Percentiles rank a stretch among this genome's conserved stretches.
These are phyloP conservation scores for Agriopis marginaria DNA, from an alignment of 2,888 invertebrate species.

Conservation along the genomic window DNA sequence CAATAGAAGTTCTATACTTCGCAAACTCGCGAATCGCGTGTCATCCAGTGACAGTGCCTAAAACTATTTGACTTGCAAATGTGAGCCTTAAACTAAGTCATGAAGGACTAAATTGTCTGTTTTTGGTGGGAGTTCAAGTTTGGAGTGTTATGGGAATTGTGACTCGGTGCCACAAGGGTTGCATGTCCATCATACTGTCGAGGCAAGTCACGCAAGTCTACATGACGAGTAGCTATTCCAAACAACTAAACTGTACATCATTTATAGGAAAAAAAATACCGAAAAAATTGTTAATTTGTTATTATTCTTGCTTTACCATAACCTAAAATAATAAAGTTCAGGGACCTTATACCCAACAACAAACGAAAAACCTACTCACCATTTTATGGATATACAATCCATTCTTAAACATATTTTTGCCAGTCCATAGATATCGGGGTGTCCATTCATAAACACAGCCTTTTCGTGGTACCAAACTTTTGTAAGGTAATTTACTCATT, in stretches of 20 bases:
- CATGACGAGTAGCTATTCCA: conserved; percentile 40
- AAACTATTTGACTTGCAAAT: conserved; percentile 31
- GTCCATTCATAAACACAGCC: too few relatives aligned
- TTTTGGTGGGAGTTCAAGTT: conserved; percentile 16
- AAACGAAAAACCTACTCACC: too few relatives aligned
- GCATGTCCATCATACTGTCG: conserved; percentile 42
- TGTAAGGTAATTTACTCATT: too few relatives aligned
- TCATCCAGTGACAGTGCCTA: conserved; percentile 42
- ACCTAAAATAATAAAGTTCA: too few relatives aligned
- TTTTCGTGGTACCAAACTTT: too few relatives aligned
- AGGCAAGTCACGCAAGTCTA: conserved; percentile 37
- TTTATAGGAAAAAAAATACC: conserved; percentile 7
- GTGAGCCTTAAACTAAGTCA: conserved; percentile 37
- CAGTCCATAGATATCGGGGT: too few relatives aligned
- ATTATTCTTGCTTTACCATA: not conserved
- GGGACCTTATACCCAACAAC: too few relatives aligned
- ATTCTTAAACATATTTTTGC: too few relatives aligned
- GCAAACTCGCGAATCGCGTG: conserved; percentile 61
- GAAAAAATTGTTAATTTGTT: not conserved
- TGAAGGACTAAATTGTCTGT: conserved; percentile 23
- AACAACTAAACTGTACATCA: conserved; percentile 20
- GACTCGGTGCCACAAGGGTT: conserved; percentile 40
- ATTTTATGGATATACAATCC: too few relatives aligned
- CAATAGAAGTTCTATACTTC: conserved; percentile 46
- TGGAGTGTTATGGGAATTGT: conserved; percentile 41